phyloP scores from a whole-genome alignment of 2,797 vertebrate genomes.

The Lindbergichthys nudifrons region DNA sequence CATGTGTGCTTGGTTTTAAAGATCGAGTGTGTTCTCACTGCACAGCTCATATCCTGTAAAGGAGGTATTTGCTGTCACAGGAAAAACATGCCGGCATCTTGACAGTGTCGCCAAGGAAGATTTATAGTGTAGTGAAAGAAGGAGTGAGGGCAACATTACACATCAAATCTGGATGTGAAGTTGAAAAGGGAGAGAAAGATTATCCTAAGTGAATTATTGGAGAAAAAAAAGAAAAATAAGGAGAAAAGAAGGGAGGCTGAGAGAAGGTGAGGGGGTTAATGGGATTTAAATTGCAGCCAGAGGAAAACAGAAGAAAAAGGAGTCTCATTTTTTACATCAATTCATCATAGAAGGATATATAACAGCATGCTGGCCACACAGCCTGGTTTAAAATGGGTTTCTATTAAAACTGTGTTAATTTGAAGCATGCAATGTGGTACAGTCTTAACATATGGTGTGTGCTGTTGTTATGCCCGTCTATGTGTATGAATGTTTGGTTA shows the following conservation, averaged over 20 bases:
- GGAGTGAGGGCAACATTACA: conserved; percentile 41
- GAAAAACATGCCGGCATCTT: conserved; percentile 66
- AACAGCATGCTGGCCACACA: conserved; percentile 39
- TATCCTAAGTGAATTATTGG: conserved; percentile 43
- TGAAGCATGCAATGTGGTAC: conserved; percentile 28
- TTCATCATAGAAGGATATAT: conserved; percentile 60
- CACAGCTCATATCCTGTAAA: conserved; percentile 61
- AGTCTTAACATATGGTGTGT: conserved; percentile 22
- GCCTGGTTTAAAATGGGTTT: conserved; percentile 35
- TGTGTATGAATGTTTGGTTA: conserved; percentile 27
- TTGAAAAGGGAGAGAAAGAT: conserved; percentile 46
- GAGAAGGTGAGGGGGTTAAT: conserved; percentile 62
- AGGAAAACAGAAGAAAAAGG: conserved; percentile 42
- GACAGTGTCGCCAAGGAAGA: conserved; percentile 67
- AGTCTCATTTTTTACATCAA: conserved; percentile 41
- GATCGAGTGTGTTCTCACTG: conserved; percentile 31
- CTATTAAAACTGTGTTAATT: conserved; percentile 41
- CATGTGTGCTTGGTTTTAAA: conserved; percentile 19
- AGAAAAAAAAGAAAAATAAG: conserved; percentile 6
- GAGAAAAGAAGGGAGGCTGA: conserved; percentile 22
- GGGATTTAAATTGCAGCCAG: conserved; percentile 66
- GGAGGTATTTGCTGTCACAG: conserved; percentile 68
- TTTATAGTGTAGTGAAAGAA: conserved; percentile 55
- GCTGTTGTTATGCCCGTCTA: conserved; percentile 3
- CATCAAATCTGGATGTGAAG: conserved; percentile 42